Evolutionary conservation across 2,888 invertebrate genomes (phyloP).

Genomic region (Synergus umbraculus): DNA sequence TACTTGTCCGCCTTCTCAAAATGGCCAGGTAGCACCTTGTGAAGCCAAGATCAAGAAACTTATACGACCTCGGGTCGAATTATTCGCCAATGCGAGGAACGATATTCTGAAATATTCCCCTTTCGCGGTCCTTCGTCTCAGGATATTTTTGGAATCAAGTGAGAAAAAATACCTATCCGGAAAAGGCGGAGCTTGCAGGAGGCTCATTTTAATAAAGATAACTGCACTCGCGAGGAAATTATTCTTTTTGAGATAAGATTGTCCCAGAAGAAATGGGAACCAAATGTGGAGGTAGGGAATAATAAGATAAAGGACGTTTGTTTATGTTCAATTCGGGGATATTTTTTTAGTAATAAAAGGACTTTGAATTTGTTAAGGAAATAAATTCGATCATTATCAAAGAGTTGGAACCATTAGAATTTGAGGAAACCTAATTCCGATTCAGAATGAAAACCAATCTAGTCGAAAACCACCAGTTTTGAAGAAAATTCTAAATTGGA

Average conservation of each 20-base stretch:
- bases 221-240: background rate
- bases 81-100: constrained; percentile 33
- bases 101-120: constrained; percentile 16
- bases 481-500: background rate
- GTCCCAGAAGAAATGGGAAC: background rate
- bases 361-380: background rate
- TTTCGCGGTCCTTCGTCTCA: constrained; percentile 39
- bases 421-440: too few relatives aligned
- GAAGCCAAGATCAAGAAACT: constrained; percentile 58
- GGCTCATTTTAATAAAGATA: constrained; percentile 19
- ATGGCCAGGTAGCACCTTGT: constrained; percentile 46
- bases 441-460: too few relatives aligned
- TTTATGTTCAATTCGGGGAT: background rate
- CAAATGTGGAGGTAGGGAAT: constrained; percentile 1
- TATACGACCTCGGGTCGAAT: constrained; percentile 52
- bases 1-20: constrained; percentile 38
- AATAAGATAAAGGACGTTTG: background rate
- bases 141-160: constrained; percentile 40
- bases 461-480: background rate
- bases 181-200: constrained; percentile 25
- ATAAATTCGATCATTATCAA: background rate
- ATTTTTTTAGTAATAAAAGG: background rate
- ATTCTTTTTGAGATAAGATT: constrained; percentile 17
- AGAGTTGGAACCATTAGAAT: too few relatives aligned
- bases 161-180: constrained; percentile 33